A percentile compares a stretch with the other conserved stretches of the same genome.
Conservation (phyloP, 2,888 invertebrate species). For the Nysson spinosus region DNA sequence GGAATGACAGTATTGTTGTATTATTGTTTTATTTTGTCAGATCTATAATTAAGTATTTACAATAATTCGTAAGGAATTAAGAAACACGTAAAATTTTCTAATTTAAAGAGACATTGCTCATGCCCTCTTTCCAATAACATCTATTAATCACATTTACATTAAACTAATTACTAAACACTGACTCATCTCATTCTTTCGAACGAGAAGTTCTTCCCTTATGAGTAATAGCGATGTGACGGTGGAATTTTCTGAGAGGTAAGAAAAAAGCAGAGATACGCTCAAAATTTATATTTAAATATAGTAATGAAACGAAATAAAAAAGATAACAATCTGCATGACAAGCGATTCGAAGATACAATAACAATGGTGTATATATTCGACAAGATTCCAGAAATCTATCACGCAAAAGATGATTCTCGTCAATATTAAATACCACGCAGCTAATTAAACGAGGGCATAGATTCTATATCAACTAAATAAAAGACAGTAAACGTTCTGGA, state of each 20-base stretch:
- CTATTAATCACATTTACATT: slow-evolving; percentile 8
- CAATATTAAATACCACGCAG: not conserved
- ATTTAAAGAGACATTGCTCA: slow-evolving; percentile 2
- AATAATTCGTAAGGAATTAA: too few relatives aligned
- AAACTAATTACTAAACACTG: slow-evolving; percentile 34
- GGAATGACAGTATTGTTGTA: too few relatives aligned
- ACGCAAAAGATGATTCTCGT: not conserved
- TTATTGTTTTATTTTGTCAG: too few relatives aligned
- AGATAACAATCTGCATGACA: slow-evolving; percentile 12
- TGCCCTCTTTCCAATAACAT: too few relatives aligned
- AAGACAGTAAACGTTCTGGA: not conserved
- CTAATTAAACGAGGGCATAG: not conserved
- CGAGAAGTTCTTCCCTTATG: slow-evolving; percentile 26
- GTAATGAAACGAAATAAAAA: not conserved
- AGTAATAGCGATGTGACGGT: slow-evolving; percentile 27
- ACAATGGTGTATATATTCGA: slow-evolving; percentile 10
- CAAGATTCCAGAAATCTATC: slow-evolving; percentile 8
- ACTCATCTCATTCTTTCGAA: slow-evolving; percentile 44
- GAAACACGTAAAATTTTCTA: not conserved
- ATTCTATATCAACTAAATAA: slow-evolving; percentile 23
- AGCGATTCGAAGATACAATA: slow-evolving; percentile 8
- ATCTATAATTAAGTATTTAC: too few relatives aligned
- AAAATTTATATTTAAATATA: not conserved
- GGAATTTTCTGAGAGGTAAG: slow-evolving; percentile 3
- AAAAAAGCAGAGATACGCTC: not conserved